A percentile compares a stretch with the other conserved stretches of the same genome.
Conservation (phyloP, 2,888 invertebrate species). For the Diaphora mendica region DNA sequence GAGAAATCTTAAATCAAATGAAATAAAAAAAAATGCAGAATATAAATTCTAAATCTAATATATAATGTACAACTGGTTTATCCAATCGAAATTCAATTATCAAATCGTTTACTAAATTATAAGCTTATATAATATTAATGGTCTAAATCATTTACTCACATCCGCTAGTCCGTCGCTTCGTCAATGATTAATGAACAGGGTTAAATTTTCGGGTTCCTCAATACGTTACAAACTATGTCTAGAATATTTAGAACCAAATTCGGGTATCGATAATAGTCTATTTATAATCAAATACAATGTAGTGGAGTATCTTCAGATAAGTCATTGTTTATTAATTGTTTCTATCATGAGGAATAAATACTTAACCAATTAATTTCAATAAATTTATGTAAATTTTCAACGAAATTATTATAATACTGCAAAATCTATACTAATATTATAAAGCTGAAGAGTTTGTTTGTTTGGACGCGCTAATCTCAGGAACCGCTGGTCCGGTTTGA, state of each 20-base stretch:
- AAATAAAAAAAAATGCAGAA: neutral
- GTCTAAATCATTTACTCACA: constrained; percentile 11
- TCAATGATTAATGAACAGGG: constrained; percentile 15
- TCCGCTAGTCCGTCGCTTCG: constrained; percentile 3
- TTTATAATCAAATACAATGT: neutral
- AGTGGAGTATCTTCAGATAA: neutral
- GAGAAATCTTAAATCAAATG: neutral
- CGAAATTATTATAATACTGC: too few relatives aligned
- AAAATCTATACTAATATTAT: too few relatives aligned
- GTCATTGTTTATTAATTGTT: neutral
- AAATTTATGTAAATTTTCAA: too few relatives aligned
- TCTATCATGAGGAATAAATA: too few relatives aligned
- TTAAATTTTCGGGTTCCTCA: constrained; percentile 14
- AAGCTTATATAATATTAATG: constrained; percentile 6
- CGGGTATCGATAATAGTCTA: neutral
- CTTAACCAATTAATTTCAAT: too few relatives aligned
- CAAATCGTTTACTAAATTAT: constrained; percentile 11
- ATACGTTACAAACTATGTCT: constrained; percentile 7
- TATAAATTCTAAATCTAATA: neutral
- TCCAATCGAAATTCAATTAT: neutral
- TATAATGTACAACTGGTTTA: neutral
- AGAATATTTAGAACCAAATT: constrained; percentile 4
- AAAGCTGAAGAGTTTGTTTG: too few relatives aligned
- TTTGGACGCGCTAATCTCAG: too few relatives aligned
- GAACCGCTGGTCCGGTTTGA: too few relatives aligned